Base-by-base conservation (phyloP, 2,888 invertebrate genomes). In the Temnothorax rugatulus region DNA sequence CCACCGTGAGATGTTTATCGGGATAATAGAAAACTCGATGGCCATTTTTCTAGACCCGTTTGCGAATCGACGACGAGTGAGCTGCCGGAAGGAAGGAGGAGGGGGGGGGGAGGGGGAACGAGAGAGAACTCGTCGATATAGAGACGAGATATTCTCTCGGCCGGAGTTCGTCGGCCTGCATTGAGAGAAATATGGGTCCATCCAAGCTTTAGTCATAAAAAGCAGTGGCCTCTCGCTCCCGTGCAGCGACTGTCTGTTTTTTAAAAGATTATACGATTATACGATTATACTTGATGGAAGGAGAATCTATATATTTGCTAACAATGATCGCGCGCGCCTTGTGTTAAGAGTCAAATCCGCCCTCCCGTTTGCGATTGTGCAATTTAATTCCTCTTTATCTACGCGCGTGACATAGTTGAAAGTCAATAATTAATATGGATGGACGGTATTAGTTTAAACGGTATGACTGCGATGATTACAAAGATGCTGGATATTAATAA, bases 21-120 rank as follows among this genome's bases (percentile, higher is more conserved):
- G 74, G 63, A 86, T 85, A 87, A 88, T 86, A 86, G 88, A 90
- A 88, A 90, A 87, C 54, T 83, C 83, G 76, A 77, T 86, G 82
- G 79, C 82, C 83, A 88, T 88, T 90, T 90, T 87, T 90, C 82
- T 82, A 81, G 54, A 47, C 3, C 74, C 71, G 77, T 52, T 83
- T 82, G 54, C 84, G 59, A 68, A 41, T 29, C 68, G 34, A 41
- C 34, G 75, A 82, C n/a, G 68, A 73, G 29, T 69, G 74, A 41
- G 44, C 25, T 61, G 25, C 21, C 59, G 73, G 38, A 57, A 57
- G 44, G 18, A 63, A 64, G 25, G 64, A 18, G 21, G n/a, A 18
- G 52, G 3, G 11, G n/a, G 13, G 44, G 9, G 25, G 0, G 18
- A 15, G 18, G 11, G n/a, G n/a, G 0, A 29, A n/a, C 2, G 21